phyloP scores from a whole-genome alignment of 2,888 invertebrate genomes.

The Mesorhabditis belari region DNA sequence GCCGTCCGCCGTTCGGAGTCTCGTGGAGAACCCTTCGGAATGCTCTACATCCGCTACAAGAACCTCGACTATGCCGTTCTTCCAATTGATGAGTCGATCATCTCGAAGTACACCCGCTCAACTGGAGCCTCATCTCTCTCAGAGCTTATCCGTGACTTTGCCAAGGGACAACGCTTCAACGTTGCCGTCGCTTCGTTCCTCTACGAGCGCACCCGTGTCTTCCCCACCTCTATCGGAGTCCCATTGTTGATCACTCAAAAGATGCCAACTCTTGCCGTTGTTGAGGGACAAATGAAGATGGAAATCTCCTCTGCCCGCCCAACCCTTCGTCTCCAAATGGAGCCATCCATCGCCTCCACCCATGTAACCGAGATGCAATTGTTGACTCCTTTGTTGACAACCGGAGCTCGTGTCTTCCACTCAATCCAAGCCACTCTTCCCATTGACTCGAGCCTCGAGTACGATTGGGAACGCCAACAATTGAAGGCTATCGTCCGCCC shows the following conservation, averaged over 20 bases:
- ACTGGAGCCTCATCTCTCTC: constrained; percentile 17
- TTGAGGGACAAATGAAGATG: constrained; percentile 24
- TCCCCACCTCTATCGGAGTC: constrained; percentile 28
- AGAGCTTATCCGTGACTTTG: constrained; percentile 23
- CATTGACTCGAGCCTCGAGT: constrained; percentile 15
- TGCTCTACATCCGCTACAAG: constrained; percentile 30
- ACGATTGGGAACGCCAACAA: constrained; percentile 24
- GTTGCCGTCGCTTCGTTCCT: constrained; percentile 19
- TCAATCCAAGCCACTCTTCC: constrained; percentile 21
- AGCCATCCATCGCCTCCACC: constrained; percentile 29
- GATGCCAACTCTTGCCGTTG: constrained; percentile 27
- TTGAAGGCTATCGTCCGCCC: constrained; percentile 13
- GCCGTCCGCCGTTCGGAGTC: constrained; percentile 20
- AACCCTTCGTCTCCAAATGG: constrained; percentile 17
- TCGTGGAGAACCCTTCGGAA: constrained; percentile 20
- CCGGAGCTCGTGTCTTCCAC: constrained; percentile 41
- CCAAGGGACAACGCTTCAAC: constrained; percentile 18
- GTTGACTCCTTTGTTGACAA: constrained; percentile 28
- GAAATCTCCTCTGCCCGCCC: constrained; percentile 26
- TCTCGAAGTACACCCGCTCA: constrained; percentile 54
- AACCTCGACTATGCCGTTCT: constrained; percentile 45
- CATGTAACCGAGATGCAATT: constrained; percentile 24
- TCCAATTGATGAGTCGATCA: constrained; percentile 34
- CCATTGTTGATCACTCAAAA: constrained; percentile 33
- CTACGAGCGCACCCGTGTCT: constrained; percentile 25